Percentiles rank a stretch among this genome's conserved stretches.
Evolutionary conservation across 2,888 invertebrate genomes (phyloP).

Genomic region (Acrobasis suavella): DNA sequence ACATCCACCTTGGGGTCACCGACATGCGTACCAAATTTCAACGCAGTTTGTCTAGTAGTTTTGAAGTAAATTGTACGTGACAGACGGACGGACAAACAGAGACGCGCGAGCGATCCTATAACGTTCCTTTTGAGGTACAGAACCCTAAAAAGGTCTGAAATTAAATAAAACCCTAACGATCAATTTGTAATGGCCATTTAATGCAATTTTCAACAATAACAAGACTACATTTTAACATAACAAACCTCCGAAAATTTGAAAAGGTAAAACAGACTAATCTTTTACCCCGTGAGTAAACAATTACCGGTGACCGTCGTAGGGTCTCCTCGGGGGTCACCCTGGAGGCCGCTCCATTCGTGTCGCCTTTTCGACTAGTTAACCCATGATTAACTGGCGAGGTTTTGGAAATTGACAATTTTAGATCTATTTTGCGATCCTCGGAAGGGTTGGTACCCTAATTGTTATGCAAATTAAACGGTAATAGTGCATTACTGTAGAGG

Average conservation of each 20-base stretch:
- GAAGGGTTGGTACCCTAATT: background rate
- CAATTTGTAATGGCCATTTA: no score
- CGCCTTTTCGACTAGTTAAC: slow-evolving; percentile 12
- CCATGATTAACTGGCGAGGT: slow-evolving; percentile 1
- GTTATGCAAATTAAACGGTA: no score
- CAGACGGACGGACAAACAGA: no score
- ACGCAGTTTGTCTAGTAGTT: no score
- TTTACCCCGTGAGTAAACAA: slow-evolving; percentile 5
- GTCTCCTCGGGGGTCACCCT: background rate
- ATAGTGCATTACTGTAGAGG: no score
- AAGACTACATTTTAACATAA: background rate
- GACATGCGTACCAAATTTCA: no score
- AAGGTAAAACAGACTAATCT: slow-evolving; percentile 2
- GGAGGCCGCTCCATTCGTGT: background rate
- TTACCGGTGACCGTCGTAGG: background rate
- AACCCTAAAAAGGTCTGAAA: no score
- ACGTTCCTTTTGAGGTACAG: no score
- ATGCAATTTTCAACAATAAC: background rate
- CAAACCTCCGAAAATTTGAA: background rate
- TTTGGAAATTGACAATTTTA: slow-evolving; percentile 12
- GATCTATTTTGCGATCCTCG: slow-evolving; percentile 23
- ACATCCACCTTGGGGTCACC: no score
- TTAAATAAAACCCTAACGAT: no score
- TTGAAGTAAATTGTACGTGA: no score
- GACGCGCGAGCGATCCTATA: no score